Percentiles rank a stretch among this genome's conserved stretches.
These are phyloP conservation scores for Malaclemys terrapin DNA, from an alignment of 2,113 vertebrate genomes.

Conservation along the genomic window DNA sequence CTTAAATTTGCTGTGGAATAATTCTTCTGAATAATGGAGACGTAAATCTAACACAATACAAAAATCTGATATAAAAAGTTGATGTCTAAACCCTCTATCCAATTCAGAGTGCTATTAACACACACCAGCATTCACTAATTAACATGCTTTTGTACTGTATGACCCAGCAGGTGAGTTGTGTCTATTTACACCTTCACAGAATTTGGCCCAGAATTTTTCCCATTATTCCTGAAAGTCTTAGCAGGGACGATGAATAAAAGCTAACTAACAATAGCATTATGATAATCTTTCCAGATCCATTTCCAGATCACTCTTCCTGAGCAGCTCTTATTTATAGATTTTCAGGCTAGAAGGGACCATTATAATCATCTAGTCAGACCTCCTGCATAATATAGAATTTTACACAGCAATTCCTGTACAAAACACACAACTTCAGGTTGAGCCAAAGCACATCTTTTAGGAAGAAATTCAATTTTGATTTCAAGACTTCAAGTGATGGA, in stretches of 20 bases:
- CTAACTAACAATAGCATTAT: slow-evolving; percentile 4
- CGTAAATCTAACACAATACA: neutral
- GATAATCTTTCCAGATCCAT: neutral
- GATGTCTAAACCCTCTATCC: neutral
- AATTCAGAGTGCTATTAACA: neutral
- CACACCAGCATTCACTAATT: slow-evolving; percentile 10
- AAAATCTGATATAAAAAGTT: neutral
- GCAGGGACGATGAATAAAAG: neutral
- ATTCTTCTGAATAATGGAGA: neutral
- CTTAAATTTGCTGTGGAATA: neutral
- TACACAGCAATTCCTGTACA: neutral
- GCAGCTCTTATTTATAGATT: neutral
- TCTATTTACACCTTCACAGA: neutral
- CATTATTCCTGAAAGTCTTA: slow-evolving; percentile 15
- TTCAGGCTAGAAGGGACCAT: neutral
- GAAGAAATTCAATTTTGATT: neutral
- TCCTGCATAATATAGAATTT: neutral
- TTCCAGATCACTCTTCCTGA: neutral
- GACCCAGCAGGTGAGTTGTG: neutral
- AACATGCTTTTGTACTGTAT: neutral
- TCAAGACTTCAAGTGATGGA: neutral
- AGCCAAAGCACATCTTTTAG: neutral
- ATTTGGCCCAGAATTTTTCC: neutral
- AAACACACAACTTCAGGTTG: neutral
- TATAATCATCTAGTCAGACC: neutral